Base-by-base conservation (phyloP, 1,140 invertebrate species). In the Manduca sexta region DNA sequence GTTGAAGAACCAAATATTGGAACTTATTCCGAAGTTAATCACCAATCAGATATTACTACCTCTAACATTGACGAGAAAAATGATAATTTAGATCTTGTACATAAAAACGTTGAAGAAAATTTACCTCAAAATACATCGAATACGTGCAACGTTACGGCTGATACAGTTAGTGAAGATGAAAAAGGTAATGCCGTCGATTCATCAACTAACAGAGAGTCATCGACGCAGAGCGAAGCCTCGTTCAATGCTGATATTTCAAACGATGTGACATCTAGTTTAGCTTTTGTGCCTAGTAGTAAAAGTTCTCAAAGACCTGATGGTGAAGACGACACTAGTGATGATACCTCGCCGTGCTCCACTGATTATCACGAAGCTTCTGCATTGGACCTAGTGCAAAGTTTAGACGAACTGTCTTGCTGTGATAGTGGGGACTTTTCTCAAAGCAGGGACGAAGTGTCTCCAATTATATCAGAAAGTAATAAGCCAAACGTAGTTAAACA, bases 281-380 rank as follows among this genome's bases (percentile, higher is more conserved):
- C 82, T 31, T 84, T 80, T 50, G 49, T 83, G 29, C 82, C 82
- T 34, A 81, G 67, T 51, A 83, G 79, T 61, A 74, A 77, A 71
- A 74, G 72, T 66, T 82, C 76, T 38, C 71, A 69, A 42, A 52
- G 64, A 39, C 60, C 63, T 21, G 53, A 62, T 37, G 60, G 54
- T 43, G 58, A 56, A 12, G 78, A 82, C 45, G 72, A 82, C 51
- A 85, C 82, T 2, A 85, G 73, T 68, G 77, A 80, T 37, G 78
- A 80, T 46, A 85, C 79, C 8, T 84, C 81, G 14, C 74, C 81
- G 13, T 83, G 79, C 48, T 83, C 79, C 41, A 81, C 79, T 2
- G 82, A 85, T 55, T 85, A 85, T 45, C 82, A 84, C 18, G 82
- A 85, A 59, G 80, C 82, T 6, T 85, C 82, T 16, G 80, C 82